A percentile compares a stretch with the other conserved stretches of the same genome.
These are phyloP conservation scores for Ligdia adustata DNA, from an alignment of 2,888 invertebrate species.

Conservation along the genomic window DNA sequence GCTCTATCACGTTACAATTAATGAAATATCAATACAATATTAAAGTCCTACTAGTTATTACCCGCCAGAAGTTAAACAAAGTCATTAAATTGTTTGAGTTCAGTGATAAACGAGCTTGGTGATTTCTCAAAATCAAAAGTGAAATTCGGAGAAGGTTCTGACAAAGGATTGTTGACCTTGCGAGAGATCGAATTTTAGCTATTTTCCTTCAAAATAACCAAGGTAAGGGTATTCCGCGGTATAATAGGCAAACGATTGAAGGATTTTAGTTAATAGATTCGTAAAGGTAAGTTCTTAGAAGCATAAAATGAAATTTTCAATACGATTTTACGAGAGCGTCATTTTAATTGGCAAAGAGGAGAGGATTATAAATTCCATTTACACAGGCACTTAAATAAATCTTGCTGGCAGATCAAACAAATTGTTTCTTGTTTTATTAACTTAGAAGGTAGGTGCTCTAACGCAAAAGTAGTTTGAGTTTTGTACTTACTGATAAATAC, in stretches of 20 bases:
- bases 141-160: slow-evolving; percentile 3
- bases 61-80: background rate
- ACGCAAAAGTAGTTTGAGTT: too few species aligned
- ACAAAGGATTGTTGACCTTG: slow-evolving; percentile 15
- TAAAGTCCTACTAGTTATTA: too few species aligned
- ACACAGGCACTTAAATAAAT: too few species aligned
- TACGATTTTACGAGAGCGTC: too few species aligned
- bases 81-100: slow-evolving; percentile 14
- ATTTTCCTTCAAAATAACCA: slow-evolving; percentile 9
- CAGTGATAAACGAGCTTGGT: slow-evolving; percentile 6
- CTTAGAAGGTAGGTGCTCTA: too few species aligned
- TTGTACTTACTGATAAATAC: too few species aligned
- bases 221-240: slow-evolving; percentile 6
- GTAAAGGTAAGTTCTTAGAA: background rate
- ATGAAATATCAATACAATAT: too few species aligned
- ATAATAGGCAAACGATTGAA: slow-evolving; percentile 9
- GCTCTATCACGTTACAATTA: too few species aligned
- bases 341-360: too few species aligned
- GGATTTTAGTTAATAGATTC: slow-evolving; percentile 3
- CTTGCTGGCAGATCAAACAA: too few species aligned
- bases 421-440: too few species aligned
- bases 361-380: too few species aligned
- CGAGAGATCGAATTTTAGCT: slow-evolving; percentile 4
- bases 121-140: slow-evolving; percentile 16
- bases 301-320: background rate